Conservation (phyloP, 1,140 invertebrate genomes). For the Sesamia nonagrioides region DNA sequence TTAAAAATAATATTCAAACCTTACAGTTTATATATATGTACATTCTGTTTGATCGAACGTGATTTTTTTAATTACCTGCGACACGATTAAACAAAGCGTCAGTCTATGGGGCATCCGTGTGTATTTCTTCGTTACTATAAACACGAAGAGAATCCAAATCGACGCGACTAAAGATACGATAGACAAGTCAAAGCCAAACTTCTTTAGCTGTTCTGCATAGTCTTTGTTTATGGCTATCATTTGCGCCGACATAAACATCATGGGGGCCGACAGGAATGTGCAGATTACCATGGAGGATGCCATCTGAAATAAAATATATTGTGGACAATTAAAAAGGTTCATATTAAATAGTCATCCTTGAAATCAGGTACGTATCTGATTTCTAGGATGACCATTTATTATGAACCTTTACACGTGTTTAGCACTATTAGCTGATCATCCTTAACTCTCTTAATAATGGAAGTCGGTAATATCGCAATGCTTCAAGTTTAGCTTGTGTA, state of each 20-base stretch:
- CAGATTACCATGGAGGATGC: conserved; percentile 97
- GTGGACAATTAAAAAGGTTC: background rate
- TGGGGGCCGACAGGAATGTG: conserved; percentile 96
- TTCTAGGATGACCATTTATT: too few species aligned
- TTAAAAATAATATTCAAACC: too few species aligned
- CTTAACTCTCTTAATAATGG: too few species aligned
- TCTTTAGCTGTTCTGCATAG: conserved; percentile 92
- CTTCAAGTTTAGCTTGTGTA: too few species aligned
- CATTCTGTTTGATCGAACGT: background rate
- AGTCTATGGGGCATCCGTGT: conserved; percentile 94
- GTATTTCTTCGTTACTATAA: conserved; percentile 93
- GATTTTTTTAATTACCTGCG: conserved; percentile 89
- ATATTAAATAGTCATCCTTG: too few species aligned
- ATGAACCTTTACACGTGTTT: background rate
- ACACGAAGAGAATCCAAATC: conserved; percentile 93
- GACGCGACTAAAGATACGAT: conserved; percentile 92
- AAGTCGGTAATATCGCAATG: too few species aligned
- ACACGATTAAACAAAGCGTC: conserved; percentile 92
- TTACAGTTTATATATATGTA: too few species aligned
- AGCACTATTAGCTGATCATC: too few species aligned
- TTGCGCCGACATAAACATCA: conserved; percentile 98
- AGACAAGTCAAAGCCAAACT: conserved; percentile 94
- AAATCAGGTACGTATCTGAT: too few species aligned
- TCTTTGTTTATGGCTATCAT: conserved; percentile 94
- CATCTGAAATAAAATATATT: conserved; percentile 87